A percentile compares a stretch with the other conserved stretches of the same genome.
Conservation (phyloP, 2,797 vertebrate species). For the Thamnophis elegans region DNA sequence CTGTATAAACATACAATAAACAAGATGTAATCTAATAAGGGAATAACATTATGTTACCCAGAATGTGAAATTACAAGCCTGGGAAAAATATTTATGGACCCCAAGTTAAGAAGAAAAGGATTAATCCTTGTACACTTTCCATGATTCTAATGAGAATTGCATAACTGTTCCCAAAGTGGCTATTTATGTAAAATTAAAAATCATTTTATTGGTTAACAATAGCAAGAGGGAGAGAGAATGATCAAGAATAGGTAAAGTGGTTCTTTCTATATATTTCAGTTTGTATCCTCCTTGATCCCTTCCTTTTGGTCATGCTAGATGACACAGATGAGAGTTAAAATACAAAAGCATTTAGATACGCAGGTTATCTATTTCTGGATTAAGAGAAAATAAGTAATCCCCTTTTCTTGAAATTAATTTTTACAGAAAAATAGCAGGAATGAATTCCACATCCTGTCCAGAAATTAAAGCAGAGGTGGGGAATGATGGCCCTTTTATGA, state of each 20-base stretch:
- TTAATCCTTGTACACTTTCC: not conserved
- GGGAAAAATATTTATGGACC: not conserved
- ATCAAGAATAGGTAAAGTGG: not conserved
- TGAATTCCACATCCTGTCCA: not conserved
- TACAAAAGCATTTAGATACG: not conserved
- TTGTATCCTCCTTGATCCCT: not conserved
- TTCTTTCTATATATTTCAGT: not conserved
- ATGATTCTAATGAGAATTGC: not conserved
- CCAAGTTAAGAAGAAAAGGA: not conserved
- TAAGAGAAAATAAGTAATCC: not conserved
- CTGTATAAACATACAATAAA: not conserved
- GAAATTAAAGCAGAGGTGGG: not conserved
- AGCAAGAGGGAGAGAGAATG: not conserved
- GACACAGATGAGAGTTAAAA: not conserved
- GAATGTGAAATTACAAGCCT: not conserved
- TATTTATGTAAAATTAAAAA: not conserved
- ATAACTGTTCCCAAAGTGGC: not conserved
- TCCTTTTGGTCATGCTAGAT: not conserved
- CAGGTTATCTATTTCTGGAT: not conserved
- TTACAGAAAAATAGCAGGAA: not conserved
- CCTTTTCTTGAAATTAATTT: not conserved
- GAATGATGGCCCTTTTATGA: not conserved
- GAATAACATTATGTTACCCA: not conserved
- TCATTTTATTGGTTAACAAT: not conserved
- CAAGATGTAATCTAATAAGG: not conserved